Conservation (phyloP, 2,113 vertebrate species). For the Dromiciops gliroides region DNA sequence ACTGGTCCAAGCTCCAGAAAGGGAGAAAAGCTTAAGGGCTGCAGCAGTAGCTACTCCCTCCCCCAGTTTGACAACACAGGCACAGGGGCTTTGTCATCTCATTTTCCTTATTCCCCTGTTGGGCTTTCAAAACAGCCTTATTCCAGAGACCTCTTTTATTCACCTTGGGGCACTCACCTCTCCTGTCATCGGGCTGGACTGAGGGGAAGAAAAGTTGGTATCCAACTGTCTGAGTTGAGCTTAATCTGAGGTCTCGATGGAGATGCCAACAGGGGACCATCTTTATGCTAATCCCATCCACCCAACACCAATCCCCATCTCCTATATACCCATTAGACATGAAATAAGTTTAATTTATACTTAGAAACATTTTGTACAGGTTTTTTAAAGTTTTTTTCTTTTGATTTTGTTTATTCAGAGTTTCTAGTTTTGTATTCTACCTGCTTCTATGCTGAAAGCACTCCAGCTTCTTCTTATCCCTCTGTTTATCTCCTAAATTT, state of each 20-base stretch:
- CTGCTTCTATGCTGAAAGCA: conserved; percentile 23
- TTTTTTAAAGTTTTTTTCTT: conserved; percentile 21
- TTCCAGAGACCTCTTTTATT: not conserved
- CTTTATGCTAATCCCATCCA: not conserved
- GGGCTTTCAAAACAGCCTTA: not conserved
- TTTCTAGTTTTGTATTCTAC: conserved; percentile 57
- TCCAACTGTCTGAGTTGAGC: not conserved
- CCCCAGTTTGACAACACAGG: not conserved
- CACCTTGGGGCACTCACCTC: too few species aligned
- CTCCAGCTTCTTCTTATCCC: not conserved
- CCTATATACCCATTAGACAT: conserved; percentile 23
- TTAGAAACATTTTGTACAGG: conserved; percentile 57
- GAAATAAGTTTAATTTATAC: conserved; percentile 66
- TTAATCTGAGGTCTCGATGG: not conserved
- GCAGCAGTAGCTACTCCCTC: not conserved
- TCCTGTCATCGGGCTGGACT: not conserved
- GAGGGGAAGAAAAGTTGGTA: not conserved
- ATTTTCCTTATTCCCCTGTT: not conserved
- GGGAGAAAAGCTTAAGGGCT: not conserved
- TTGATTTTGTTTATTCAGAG: conserved; percentile 53
- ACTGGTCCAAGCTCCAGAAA: not conserved
- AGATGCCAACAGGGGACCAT: not conserved
- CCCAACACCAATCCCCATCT: not conserved
- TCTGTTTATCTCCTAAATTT: not conserved
- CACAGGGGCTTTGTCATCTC: not conserved